A percentile compares a stretch with the other conserved stretches of the same genome.
These are phyloP conservation scores for Charina bottae DNA, from an alignment of 2,113 vertebrate genomes.

Conservation along the genomic window DNA sequence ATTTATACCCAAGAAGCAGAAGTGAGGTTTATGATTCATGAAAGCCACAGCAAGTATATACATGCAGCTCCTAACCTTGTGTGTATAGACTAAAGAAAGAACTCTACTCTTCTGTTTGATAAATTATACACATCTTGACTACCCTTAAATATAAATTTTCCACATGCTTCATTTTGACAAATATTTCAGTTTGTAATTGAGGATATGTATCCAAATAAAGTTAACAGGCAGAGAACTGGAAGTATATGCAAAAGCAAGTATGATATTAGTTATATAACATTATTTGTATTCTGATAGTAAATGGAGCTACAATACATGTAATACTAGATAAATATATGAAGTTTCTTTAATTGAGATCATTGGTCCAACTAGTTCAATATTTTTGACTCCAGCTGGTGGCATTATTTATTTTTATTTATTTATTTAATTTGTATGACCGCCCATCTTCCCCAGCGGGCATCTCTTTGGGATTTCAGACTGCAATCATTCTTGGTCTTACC, in stretches of 20 bases:
- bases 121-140: constrained; percentile 70
- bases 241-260: constrained; percentile 48
- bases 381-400: too few relatives aligned
- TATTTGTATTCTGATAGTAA: background rate
- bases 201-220: constrained; percentile 64
- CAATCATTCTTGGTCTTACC: too few relatives aligned
- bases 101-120: constrained; percentile 70
- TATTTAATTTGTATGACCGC: too few relatives aligned
- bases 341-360: too few relatives aligned
- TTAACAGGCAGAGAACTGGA: constrained; percentile 51
- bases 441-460: too few relatives aligned
- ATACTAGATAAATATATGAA: too few relatives aligned
- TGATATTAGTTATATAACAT: background rate
- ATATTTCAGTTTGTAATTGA: constrained; percentile 72
- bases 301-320: too few relatives aligned
- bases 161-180: constrained; percentile 63
- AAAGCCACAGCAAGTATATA: constrained; percentile 73
- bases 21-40: constrained; percentile 70
- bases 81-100: constrained; percentile 66
- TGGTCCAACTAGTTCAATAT: too few relatives aligned
- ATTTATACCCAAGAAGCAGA: constrained; percentile 72
- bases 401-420: too few relatives aligned
- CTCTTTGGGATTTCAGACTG: too few relatives aligned
- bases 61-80: constrained; percentile 72
- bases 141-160: constrained; percentile 71